Base-by-base conservation (phyloP, 2,797 vertebrate genomes). In the Labroides dimidiatus region DNA sequence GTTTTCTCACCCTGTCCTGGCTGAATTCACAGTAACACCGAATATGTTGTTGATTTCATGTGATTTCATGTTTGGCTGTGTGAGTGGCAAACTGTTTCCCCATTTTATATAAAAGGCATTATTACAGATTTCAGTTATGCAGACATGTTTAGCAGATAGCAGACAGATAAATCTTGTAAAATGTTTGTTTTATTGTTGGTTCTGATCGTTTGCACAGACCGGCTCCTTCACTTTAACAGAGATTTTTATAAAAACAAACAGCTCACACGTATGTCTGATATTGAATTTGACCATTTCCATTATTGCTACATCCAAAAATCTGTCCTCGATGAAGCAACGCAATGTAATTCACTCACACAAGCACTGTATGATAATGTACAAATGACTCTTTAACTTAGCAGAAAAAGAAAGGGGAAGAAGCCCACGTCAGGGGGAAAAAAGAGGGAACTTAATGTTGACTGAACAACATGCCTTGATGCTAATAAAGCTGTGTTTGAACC, bases 401-500 rank as follows among this genome's bases (percentile, higher is more conserved):
- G 17, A 66, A 58, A 58, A 65, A 50, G 4, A 55, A 4, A 49
- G 45, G 69, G 57, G 55, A 36, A 21, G 45, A 54, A 69, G 55
- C 58, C 37, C 53, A 69, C 47, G 68, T 74, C 50, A 39, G 55
- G 69, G 61, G 1, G 36, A 53, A 27, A 42, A 19, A 23, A 30
- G 21, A 47, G 21, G 74, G 74, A 57, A 68, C 57, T 44, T 13
- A 12, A 2, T 13, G 27, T 44, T 51, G 70, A 84, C 41, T 77
- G 70, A 80, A 76, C 55, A 51, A 71, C 58, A 77, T 72, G 87
- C 79, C 70, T 81, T 61, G 76, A 77, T 70, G 64, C 61, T 78
- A 79, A 84, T 87, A 86, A 89, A 91, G 87, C 81, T 86, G 71
- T 82, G 63, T 82, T 83, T 76, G 81, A 88, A 82, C 87, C 82